phyloP scores from a whole-genome alignment of 2,888 invertebrate species.

The Drosophila demipolita region DNA sequence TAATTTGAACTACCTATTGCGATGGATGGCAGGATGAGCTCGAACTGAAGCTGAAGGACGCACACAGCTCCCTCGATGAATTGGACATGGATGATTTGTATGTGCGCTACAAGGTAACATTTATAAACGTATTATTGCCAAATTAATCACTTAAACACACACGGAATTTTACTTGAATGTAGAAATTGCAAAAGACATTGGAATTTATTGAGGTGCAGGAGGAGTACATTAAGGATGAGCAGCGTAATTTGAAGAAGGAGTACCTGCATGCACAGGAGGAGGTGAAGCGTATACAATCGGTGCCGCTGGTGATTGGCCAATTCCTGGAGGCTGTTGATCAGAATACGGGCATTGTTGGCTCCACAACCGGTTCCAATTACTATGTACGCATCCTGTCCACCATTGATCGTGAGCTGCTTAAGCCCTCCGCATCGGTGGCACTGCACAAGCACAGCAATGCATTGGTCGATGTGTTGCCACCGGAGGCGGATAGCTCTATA shows the following conservation, averaged over 20 bases:
- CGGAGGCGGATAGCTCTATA: constrained; percentile 99
- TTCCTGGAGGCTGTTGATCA: constrained; percentile 99
- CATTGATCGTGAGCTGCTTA: constrained; percentile 97
- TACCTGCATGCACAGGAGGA: constrained; percentile 99
- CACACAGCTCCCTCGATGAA: constrained; percentile 90
- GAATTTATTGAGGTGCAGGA: constrained; percentile 99
- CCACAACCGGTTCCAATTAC: constrained; percentile 99
- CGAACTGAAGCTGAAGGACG: constrained; percentile 89
- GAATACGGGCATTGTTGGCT: constrained; percentile 99
- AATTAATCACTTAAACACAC: not conserved
- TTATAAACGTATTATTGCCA: not conserved
- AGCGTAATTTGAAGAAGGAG: constrained; percentile 98
- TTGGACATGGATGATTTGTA: constrained; percentile 96
- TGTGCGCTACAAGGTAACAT: constrained; percentile 95
- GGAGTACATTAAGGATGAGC: constrained; percentile 99
- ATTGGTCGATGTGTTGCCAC: constrained; percentile 99
- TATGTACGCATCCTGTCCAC: constrained; percentile 99
- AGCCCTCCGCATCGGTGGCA: constrained; percentile 99
- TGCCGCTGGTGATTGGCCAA: constrained; percentile 99
- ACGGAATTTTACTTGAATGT: constrained; percentile 5
- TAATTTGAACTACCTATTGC: not conserved
- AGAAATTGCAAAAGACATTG: constrained; percentile 98
- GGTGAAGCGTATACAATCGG: constrained; percentile 99
- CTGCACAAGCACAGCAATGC: constrained; percentile 99
- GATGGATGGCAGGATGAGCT: constrained; percentile 87